A percentile compares a stretch with the other conserved stretches of the same genome.
Evolutionary conservation across 2,797 vertebrate genomes (phyloP).

Genomic region (Fringilla coelebs): DNA sequence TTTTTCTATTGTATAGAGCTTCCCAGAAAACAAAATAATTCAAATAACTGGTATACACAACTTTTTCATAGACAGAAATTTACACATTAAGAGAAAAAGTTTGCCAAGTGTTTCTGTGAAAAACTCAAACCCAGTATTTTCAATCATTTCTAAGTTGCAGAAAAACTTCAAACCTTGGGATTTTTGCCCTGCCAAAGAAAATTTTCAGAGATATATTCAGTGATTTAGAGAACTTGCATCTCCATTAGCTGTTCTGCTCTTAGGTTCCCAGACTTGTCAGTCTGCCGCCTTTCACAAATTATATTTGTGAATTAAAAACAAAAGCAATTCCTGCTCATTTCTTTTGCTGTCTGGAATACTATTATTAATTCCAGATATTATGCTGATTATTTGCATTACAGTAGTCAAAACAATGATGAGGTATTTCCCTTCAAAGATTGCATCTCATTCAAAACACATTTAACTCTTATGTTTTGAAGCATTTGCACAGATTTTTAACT

Average conservation of each 20-base stretch:
- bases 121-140: not conserved
- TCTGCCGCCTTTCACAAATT: conserved; percentile 35
- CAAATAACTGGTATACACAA: not conserved
- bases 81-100: not conserved
- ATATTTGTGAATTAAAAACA: conserved; percentile 43
- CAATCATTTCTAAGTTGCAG: not conserved
- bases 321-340: conserved; percentile 41
- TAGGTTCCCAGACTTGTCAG: conserved; percentile 21
- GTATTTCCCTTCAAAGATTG: conserved; percentile 51
- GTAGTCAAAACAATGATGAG: conserved; percentile 64
- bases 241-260: not conserved
- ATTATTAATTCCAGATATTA: conserved; percentile 63
- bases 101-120: conserved; percentile 15
- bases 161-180: not conserved
- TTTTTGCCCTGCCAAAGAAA: conserved; percentile 4
- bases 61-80: not conserved
- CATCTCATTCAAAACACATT: conserved; percentile 52
- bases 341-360: conserved; percentile 31
- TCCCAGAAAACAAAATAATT: not conserved
- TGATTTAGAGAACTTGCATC: conserved; percentile 1
- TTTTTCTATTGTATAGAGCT: not conserved
- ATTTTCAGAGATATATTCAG: not conserved
- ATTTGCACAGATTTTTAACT: not conserved
- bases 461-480: conserved; percentile 24
- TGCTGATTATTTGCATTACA: conserved; percentile 50